phyloP scores from a whole-genome alignment of 2,113 vertebrate genomes.

The Heteronetta atricapilla region DNA sequence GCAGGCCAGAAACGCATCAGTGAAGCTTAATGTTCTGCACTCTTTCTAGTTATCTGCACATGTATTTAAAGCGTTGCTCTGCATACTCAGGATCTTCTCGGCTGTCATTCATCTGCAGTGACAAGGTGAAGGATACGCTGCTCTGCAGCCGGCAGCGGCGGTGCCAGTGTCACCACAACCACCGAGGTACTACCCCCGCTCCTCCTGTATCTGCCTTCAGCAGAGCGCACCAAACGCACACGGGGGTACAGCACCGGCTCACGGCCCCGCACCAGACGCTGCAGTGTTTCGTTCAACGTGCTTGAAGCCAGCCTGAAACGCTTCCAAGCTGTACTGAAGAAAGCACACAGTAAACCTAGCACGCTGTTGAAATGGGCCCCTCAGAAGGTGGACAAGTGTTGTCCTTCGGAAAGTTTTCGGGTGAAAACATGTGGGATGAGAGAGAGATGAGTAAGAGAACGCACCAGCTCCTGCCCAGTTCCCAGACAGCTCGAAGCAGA shows the following conservation, averaged over 20 bases:
- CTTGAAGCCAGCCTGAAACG: neutral
- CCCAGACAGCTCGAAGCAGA: constrained; percentile 28
- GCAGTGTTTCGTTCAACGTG: neutral
- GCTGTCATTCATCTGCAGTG: neutral
- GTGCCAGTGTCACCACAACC: neutral
- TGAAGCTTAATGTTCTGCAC: neutral
- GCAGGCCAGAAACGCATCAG: neutral
- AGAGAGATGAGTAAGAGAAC: neutral
- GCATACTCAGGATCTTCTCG: neutral
- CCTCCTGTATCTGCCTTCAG: neutral
- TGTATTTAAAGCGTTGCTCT: neutral
- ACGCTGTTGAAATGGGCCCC: neutral
- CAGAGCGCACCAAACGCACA: neutral
- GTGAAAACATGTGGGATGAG: neutral
- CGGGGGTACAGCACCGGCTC: neutral
- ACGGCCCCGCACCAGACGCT: neutral
- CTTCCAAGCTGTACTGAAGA: neutral
- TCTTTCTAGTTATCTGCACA: neutral
- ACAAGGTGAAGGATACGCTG: neutral
- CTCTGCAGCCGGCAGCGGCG: neutral
- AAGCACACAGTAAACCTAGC: neutral
- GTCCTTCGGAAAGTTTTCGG: neutral
- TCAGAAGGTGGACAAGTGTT: neutral
- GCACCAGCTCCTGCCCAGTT: neutral
- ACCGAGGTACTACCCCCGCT: neutral